Conservation (phyloP, 2,113 vertebrate species). For the Hyla sarda region DNA sequence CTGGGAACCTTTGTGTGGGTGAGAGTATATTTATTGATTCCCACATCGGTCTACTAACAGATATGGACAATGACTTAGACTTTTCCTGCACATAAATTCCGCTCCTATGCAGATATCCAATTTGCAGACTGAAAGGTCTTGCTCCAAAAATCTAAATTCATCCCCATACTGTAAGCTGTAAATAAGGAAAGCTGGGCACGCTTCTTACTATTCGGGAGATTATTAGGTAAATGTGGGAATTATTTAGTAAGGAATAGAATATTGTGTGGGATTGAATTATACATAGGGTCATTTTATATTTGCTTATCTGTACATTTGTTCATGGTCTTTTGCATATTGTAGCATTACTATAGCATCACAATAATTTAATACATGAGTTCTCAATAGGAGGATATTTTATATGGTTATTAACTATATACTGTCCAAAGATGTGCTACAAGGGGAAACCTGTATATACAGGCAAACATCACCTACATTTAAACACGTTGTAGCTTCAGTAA, state of each 20-base stretch:
- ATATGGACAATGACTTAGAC: constrained; percentile 5
- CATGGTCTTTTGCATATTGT: background rate
- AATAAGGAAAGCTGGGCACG: background rate
- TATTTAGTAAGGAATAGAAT: background rate
- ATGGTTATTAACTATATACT: no score
- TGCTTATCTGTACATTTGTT: background rate
- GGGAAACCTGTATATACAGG: no score
- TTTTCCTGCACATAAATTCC: constrained; percentile 11
- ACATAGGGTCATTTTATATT: background rate
- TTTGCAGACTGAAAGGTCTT: constrained; percentile 3
- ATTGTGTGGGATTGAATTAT: background rate
- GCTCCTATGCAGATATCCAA: background rate
- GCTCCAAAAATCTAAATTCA: background rate
- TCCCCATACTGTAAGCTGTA: background rate
- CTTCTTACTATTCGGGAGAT: background rate
- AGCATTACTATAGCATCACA: background rate
- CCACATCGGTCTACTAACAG: background rate
- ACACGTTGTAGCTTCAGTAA: no score
- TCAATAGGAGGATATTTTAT: no score
- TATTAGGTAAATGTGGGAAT: constrained; percentile 6
- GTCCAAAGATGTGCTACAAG: no score
- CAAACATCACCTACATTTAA: no score
- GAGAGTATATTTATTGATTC: constrained; percentile 44
- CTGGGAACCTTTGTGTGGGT: constrained; percentile 42
- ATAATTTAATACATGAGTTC: no score